phyloP scores from a whole-genome alignment of 2,113 vertebrate species.

The Ursus arctos region DNA sequence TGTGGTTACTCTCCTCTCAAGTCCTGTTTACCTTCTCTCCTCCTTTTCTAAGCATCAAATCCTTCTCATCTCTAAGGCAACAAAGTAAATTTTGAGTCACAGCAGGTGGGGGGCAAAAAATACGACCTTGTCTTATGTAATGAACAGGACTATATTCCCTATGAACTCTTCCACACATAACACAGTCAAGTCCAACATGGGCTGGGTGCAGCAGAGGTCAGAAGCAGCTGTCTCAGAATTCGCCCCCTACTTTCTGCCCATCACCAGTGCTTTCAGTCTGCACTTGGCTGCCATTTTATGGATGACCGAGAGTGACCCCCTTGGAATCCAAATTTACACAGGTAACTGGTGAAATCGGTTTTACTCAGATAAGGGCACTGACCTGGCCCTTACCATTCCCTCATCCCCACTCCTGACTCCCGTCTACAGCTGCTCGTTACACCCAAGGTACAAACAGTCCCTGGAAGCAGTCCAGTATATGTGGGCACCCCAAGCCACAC shows the following conservation, averaged over 20 bases:
- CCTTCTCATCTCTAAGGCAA: constrained; percentile 45
- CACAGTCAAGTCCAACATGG: background rate
- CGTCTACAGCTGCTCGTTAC: constrained; percentile 29
- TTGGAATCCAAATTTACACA: background rate
- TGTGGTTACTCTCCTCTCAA: background rate
- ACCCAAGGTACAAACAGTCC: constrained; percentile 62
- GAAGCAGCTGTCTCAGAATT: background rate
- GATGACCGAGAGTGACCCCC: background rate
- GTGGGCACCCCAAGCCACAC: constrained; percentile 34
- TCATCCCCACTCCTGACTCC: background rate
- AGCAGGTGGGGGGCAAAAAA: background rate
- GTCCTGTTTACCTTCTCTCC: background rate
- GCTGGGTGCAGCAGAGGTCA: background rate
- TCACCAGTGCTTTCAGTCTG: background rate
- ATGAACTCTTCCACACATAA: background rate
- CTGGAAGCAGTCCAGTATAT: constrained; percentile 56
- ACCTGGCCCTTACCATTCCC: background rate
- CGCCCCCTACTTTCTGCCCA: background rate
- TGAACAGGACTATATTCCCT: background rate
- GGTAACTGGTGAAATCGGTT: background rate
- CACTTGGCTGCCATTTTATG: background rate
- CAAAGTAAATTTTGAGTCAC: constrained; percentile 42
- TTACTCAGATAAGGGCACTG: background rate
- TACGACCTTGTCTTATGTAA: background rate
- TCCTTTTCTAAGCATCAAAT: constrained; percentile 14